Percentiles rank a stretch among this genome's conserved stretches.
phyloP scores from a whole-genome alignment of 2,888 invertebrate genomes.

The Epiblema foenella region DNA sequence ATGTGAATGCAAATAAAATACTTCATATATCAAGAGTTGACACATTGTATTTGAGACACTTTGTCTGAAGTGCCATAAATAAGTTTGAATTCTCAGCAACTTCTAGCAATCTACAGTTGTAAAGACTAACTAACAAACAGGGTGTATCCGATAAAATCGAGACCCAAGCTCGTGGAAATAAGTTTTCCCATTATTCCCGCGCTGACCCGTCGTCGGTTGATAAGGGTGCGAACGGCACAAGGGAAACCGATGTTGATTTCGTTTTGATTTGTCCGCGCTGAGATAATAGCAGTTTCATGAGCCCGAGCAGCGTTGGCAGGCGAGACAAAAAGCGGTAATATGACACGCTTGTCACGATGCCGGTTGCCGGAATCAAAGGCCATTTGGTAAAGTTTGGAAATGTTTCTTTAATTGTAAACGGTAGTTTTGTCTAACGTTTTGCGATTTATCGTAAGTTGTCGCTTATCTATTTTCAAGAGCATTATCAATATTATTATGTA shows the following conservation, averaged over 20 bases:
- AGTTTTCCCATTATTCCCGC: constrained; percentile 74
- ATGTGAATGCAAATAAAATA: constrained; percentile 3
- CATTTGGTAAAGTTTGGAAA: constrained; percentile 29
- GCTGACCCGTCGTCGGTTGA: constrained; percentile 72
- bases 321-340: constrained; percentile 42
- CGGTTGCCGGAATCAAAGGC: constrained; percentile 56
- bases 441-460: neutral
- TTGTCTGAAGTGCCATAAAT: constrained; percentile 3
- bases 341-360: constrained; percentile 41
- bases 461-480: neutral
- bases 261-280: constrained; percentile 76
- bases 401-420: constrained; percentile 23
- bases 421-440: constrained; percentile 1
- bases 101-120: constrained; percentile 53
- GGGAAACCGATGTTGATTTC: constrained; percentile 77
- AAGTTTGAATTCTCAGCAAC: constrained; percentile 24
- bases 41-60: constrained; percentile 9
- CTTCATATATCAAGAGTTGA: neutral
- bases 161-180: constrained; percentile 57
- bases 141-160: constrained; percentile 57
- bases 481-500: neutral
- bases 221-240: constrained; percentile 76
- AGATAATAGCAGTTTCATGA: constrained; percentile 79
- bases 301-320: constrained; percentile 60
- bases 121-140: constrained; percentile 54